Base-by-base conservation (phyloP, 2,797 vertebrate species). In the Amazona ochrocephala region DNA sequence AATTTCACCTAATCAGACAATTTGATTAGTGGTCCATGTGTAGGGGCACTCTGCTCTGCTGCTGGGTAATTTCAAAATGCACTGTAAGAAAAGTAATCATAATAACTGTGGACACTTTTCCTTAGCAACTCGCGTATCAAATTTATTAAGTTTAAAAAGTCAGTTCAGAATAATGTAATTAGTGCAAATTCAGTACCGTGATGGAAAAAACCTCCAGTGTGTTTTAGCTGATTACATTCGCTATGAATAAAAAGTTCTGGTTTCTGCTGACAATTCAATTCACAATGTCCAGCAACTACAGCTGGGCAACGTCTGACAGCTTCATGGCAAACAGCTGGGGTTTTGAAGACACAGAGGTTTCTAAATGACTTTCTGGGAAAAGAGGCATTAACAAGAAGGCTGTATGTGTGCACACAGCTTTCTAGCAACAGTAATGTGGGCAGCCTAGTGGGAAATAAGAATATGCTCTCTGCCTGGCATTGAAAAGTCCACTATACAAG, bases 1-100 rank as follows among this genome's bases (percentile, higher is more conserved):
- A 89, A 93, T 95, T 97, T 89, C 94, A 94, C 61, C 74, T 96
- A 93, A 94, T 94, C 83, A 95, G 48, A 51, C 41, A 93, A 95
- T 93, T 65, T 87, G 85, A 94, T 96, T 94, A 90, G 85, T 58
- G 21, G 68, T 22, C 83, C 68, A 61, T 10, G 16, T 44, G 41
- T 34, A 94, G 51, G 27, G 90, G 60, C 60, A 82, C 47, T 73
- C 70, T 58, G 39, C 3, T 10, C 64, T 84, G 71, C 54, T 93
- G 71, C 16, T 64, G 32, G 92, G 19, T 61, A 76, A 94, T 79
- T 82, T 91, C 67, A 82, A 91, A 96, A 89, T 61, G 29, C 20
- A 84, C 48, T 87, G 27, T 84, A 91, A 91, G 71, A 83, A 87
- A 88, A 87, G 67, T 61, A 88, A 94, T 90, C 48, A 30, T 62